Conservation (phyloP, 2,797 vertebrate species). For the Brachyrhaphis roseni region DNA sequence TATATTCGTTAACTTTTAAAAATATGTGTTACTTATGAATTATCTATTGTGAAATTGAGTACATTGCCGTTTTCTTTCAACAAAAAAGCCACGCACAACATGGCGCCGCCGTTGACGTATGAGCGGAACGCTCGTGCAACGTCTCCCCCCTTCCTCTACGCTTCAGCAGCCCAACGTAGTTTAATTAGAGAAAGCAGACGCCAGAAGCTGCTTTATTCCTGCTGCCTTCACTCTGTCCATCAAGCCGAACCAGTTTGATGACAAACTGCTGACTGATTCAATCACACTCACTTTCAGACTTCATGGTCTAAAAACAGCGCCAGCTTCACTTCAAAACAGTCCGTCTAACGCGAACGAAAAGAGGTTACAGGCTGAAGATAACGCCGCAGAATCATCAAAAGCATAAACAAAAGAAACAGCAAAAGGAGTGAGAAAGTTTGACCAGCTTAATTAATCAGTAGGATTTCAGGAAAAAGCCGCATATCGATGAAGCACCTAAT, state of each 20-base stretch:
- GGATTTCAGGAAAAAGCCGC: not conserved
- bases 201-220: slow-evolving; percentile 9
- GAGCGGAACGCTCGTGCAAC: not conserved
- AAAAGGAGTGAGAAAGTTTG: slow-evolving; percentile 3
- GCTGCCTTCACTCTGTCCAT: slow-evolving; percentile 8
- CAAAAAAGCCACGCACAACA: not conserved
- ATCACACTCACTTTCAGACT: slow-evolving; percentile 34
- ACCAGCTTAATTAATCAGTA: not conserved
- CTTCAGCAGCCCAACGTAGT: no score
- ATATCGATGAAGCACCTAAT: not conserved
- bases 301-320: slow-evolving; percentile 23
- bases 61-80: not conserved
- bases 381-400: not conserved
- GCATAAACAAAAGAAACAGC: not conserved
- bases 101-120: not conserved
- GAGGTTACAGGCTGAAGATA: slow-evolving; percentile 4
- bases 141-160: not conserved
- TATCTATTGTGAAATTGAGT: not conserved
- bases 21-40: not conserved
- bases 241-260: slow-evolving; percentile 46
- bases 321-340: not conserved
- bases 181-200: slow-evolving; percentile 41
- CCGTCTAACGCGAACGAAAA: not conserved
- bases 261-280: slow-evolving; percentile 27
- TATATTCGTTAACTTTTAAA: not conserved